Evolutionary conservation across 2,797 vertebrate genomes (phyloP).

Genomic region (Sebastes trivittatus): DNA sequence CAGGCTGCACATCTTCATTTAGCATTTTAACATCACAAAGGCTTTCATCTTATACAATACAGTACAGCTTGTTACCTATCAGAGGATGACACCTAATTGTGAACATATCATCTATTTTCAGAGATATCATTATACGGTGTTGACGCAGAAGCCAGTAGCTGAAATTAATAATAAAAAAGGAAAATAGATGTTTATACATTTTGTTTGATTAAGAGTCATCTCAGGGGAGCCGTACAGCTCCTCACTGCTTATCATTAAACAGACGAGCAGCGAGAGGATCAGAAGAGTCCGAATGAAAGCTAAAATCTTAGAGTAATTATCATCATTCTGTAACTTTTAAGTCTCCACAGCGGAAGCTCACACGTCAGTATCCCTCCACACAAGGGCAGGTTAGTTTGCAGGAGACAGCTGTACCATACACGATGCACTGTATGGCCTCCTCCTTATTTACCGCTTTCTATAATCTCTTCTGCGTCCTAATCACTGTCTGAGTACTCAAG

Average conservation of each 20-base stretch:
- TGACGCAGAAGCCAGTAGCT: not conserved
- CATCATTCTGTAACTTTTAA: slow-evolving; percentile 25
- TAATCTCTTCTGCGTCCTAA: slow-evolving; percentile 26
- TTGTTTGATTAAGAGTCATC: slow-evolving; percentile 52
- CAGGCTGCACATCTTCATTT: not conserved
- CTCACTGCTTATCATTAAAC: slow-evolving; percentile 46
- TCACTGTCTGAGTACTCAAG: not conserved
- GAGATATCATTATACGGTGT: not conserved
- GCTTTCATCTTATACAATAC: not conserved
- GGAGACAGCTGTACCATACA: not conserved
- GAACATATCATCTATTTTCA: not conserved
- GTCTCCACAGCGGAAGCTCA: slow-evolving; percentile 2
- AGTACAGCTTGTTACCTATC: not conserved
- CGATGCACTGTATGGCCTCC: not conserved
- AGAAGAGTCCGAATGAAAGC: slow-evolving; percentile 37
- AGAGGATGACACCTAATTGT: not conserved
- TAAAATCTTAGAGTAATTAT: slow-evolving; percentile 42
- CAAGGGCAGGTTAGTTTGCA: slow-evolving; percentile 10
- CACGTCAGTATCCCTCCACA: not conserved
- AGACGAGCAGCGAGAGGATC: slow-evolving; percentile 41
- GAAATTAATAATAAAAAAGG: slow-evolving; percentile 1
- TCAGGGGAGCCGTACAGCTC: slow-evolving; percentile 23
- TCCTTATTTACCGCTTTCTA: slow-evolving; percentile 16
- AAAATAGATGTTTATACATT: slow-evolving; percentile 42
- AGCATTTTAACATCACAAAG: not conserved